A percentile compares a stretch with the other conserved stretches of the same genome.
These are phyloP conservation scores for Eupeodes corollae DNA, from an alignment of 1,140 invertebrate genomes.

Conservation along the genomic window DNA sequence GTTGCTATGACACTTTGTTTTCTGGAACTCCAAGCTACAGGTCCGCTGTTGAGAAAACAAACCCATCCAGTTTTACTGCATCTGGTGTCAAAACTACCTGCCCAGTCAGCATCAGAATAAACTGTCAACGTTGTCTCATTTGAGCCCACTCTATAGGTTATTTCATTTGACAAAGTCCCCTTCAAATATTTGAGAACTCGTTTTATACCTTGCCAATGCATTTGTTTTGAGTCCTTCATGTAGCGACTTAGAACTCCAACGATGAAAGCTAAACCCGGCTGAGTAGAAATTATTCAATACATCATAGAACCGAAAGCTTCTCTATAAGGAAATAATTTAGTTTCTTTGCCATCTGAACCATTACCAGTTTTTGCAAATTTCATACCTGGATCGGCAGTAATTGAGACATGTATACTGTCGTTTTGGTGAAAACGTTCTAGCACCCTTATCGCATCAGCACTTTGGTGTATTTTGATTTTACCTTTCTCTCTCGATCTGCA, in stretches of 20 bases:
- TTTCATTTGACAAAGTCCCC: conserved; percentile 8
- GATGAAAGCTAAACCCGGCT: conserved; percentile 34
- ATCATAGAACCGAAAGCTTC: conserved; percentile 34
- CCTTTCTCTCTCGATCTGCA: too few relatives aligned
- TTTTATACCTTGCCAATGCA: conserved; percentile 22
- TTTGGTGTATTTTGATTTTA: too few relatives aligned
- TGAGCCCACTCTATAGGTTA: not conserved
- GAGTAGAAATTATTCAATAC: conserved; percentile 27
- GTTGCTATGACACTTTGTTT: conserved; percentile 38
- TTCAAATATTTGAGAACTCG: conserved; percentile 25
- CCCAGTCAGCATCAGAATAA: conserved; percentile 37
- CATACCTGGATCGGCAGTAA: too few relatives aligned
- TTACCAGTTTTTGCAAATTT: not conserved
- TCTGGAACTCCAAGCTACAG: conserved; percentile 35
- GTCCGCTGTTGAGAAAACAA: conserved; percentile 23
- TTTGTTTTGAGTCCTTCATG: conserved; percentile 30
- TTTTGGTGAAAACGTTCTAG: too few relatives aligned
- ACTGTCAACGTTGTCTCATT: conserved; percentile 1
- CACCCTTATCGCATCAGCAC: too few relatives aligned
- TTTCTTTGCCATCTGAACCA: not conserved
- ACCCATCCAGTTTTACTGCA: conserved; percentile 24
- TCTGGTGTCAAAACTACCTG: conserved; percentile 22
- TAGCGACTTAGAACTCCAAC: too few relatives aligned
- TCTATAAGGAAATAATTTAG: conserved; percentile 6
- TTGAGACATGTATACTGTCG: too few relatives aligned